These are phyloP conservation scores for Rosalia funebris DNA, from an alignment of 2,888 invertebrate genomes.

Conservation along the genomic window DNA sequence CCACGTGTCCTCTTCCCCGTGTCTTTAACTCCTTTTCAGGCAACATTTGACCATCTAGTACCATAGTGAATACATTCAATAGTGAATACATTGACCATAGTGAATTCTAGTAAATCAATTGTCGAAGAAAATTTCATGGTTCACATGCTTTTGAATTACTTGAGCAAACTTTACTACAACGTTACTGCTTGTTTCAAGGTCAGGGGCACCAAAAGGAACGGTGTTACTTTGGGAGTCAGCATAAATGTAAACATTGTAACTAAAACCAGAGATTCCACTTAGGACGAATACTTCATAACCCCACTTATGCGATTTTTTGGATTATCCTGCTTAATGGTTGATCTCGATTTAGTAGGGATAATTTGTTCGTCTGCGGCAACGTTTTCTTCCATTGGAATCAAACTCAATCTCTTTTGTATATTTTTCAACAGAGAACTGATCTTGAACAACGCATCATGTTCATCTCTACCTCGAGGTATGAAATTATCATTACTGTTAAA, in stretches of 20 bases:
- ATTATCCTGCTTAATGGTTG: slow-evolving; percentile 22
- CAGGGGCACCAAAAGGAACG: slow-evolving; percentile 20
- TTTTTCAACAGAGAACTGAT: slow-evolving; percentile 16
- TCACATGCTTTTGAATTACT: slow-evolving; percentile 13
- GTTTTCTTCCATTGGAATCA: slow-evolving; percentile 28
- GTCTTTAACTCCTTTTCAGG: slow-evolving; percentile 2
- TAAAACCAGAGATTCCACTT: slow-evolving; percentile 30
- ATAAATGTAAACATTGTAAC: slow-evolving; percentile 29
- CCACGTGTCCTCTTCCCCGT: slow-evolving; percentile 6
- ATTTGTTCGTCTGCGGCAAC: slow-evolving; percentile 29
- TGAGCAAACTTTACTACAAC: slow-evolving; percentile 17
- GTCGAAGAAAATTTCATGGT: slow-evolving; percentile 10
- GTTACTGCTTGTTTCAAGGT: slow-evolving; percentile 25
- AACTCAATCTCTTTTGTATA: slow-evolving; percentile 17
- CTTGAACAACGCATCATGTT: slow-evolving; percentile 28
- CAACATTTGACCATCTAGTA: too few relatives aligned
- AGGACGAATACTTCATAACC: slow-evolving; percentile 22
- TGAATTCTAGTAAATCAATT: background rate
- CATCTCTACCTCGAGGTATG: slow-evolving; percentile 20
- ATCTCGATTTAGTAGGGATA: slow-evolving; percentile 23
- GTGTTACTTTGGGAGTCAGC: slow-evolving; percentile 25
- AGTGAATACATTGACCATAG: too few relatives aligned
- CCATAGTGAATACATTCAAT: too few relatives aligned
- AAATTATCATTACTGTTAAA: slow-evolving; percentile 27
- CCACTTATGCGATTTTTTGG: slow-evolving; percentile 5